A percentile compares a stretch with the other conserved stretches of the same genome.
Conservation (phyloP, 1,140 invertebrate genomes). For the Aphelenchoides fujianensis region DNA sequence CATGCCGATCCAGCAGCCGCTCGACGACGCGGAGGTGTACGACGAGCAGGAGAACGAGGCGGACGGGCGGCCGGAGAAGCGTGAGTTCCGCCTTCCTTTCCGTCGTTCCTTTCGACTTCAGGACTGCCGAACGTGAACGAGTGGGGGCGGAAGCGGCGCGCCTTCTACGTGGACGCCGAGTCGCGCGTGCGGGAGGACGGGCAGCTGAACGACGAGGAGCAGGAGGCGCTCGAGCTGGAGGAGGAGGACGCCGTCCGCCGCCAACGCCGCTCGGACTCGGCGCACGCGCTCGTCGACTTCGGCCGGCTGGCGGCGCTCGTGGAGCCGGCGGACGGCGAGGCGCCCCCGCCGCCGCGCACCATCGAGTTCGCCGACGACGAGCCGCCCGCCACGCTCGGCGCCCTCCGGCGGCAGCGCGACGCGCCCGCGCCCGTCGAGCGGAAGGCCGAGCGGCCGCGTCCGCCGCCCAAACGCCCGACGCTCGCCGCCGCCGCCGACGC, state of each 20-base stretch:
- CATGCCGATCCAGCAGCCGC: neutral
- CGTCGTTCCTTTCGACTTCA: neutral
- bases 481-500: neutral
- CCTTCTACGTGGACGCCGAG: slow-evolving; percentile 17
- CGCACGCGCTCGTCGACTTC: slow-evolving; percentile 16
- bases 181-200: slow-evolving; percentile 3
- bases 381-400: neutral
- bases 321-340: slow-evolving; percentile 15
- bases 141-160: slow-evolving; percentile 20
- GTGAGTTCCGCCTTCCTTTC: neutral
- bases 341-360: neutral
- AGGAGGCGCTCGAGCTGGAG: slow-evolving; percentile 20
- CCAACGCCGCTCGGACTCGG: slow-evolving; percentile 10
- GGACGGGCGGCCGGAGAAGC: neutral
- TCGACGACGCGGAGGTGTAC: slow-evolving; percentile 42
- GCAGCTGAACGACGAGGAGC: slow-evolving; percentile 26
- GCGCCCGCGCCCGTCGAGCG: neutral
- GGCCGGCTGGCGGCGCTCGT: neutral
- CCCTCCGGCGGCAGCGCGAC: neutral
- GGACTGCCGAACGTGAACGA: slow-evolving; percentile 15
- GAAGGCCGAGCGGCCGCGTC: neutral
- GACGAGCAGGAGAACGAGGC: slow-evolving; percentile 29
- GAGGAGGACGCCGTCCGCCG: slow-evolving; percentile 26
- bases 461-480: neutral
- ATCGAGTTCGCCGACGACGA: neutral